Percentiles rank a stretch among this genome's conserved stretches.
phyloP scores from a whole-genome alignment of 2,113 vertebrate genomes.

The Balaeniceps rex region DNA sequence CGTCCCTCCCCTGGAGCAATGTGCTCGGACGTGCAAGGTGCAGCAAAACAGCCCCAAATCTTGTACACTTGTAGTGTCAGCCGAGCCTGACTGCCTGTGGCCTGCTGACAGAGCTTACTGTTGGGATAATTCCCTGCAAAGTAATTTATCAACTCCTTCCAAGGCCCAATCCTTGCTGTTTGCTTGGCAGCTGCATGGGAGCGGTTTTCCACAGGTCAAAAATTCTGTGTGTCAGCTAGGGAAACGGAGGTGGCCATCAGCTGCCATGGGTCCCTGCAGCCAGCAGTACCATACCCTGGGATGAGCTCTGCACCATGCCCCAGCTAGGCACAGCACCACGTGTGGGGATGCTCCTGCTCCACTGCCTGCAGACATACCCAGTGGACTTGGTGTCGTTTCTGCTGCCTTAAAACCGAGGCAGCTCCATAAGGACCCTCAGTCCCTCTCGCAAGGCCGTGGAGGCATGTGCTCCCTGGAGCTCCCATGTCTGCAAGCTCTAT shows the following conservation, averaged over 20 bases:
- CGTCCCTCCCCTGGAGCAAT: fast-evolving
- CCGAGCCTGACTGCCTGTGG: fast-evolving
- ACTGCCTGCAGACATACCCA: neutral
- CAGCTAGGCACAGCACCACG: neutral
- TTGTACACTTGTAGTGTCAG: neutral
- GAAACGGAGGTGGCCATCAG: fast-evolving
- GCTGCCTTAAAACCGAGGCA: neutral
- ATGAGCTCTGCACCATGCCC: neutral
- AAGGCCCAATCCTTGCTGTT: neutral
- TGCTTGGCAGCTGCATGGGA: neutral
- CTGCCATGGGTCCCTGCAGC: neutral
- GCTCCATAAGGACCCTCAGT: neutral
- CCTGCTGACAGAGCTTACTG: fast-evolving
- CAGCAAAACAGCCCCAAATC: neutral
- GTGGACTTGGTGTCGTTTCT: neutral
- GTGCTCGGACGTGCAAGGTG: fast-evolving
- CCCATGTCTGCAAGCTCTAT: fast-evolving
- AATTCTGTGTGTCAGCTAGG: fast-evolving
- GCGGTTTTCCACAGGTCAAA: neutral
- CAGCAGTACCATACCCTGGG: neutral
- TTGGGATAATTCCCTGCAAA: neutral
- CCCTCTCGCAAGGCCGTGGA: neutral
- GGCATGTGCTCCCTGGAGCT: neutral
- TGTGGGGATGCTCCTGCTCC: neutral
- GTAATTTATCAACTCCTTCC: fast-evolving